Percentiles rank a stretch among this genome's conserved stretches.
These are phyloP conservation scores for Pristiophorus japonicus DNA, from an alignment of 2,113 vertebrate genomes.

Conservation along the genomic window DNA sequence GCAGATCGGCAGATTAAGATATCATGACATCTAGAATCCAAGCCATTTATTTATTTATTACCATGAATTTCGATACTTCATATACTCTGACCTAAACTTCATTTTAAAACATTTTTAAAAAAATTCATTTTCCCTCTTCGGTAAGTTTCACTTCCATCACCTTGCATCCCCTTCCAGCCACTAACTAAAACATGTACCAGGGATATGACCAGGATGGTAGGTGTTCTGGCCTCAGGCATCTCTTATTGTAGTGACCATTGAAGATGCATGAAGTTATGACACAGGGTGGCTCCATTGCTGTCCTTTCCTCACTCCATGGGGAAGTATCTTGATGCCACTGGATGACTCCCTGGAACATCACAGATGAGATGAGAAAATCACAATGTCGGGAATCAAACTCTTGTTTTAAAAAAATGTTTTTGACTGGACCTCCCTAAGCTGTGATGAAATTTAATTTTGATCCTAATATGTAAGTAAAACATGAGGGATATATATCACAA, in stretches of 20 bases:
- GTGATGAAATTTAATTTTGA: neutral
- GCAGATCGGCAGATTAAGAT: slow-evolving; percentile 59
- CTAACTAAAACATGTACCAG: neutral
- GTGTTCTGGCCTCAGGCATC: neutral
- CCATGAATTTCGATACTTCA: slow-evolving; percentile 48
- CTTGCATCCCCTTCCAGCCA: too few species aligned
- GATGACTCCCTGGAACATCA: neutral
- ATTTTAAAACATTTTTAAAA: slow-evolving; percentile 32
- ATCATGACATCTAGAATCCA: slow-evolving; percentile 51
- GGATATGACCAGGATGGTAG: neutral
- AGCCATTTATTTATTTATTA: slow-evolving; percentile 39
- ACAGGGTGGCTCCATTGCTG: neutral
- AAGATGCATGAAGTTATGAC: neutral
- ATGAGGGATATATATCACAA: neutral
- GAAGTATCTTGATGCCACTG: neutral
- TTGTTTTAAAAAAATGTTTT: neutral
- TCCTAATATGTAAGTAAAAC: neutral
- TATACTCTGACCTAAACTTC: slow-evolving; percentile 40
- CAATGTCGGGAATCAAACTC: neutral
- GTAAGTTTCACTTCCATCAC: neutral
- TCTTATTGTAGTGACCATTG: neutral
- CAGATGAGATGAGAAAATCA: neutral
- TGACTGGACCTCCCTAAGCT: neutral
- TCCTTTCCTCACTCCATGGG: neutral
- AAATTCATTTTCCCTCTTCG: neutral